A percentile compares a stretch with the other conserved stretches of the same genome.
phyloP scores from a whole-genome alignment of 2,113 vertebrate species.

The Castor canadensis region DNA sequence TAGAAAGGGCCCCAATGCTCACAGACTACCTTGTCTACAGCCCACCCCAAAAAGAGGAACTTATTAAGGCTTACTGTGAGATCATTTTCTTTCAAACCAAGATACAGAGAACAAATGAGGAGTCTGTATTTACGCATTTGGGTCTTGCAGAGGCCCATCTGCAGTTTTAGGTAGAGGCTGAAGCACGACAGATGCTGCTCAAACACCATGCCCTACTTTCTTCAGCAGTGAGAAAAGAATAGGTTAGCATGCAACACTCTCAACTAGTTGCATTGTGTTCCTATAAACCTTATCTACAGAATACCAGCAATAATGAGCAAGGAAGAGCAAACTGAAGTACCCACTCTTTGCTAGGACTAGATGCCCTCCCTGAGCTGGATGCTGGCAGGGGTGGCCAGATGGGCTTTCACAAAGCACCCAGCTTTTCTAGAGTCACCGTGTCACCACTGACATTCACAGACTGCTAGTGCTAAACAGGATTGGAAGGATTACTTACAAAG shows the following conservation, averaged over 20 bases:
- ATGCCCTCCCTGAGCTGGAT: neutral
- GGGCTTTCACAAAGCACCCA: neutral
- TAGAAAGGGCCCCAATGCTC: conserved; percentile 31
- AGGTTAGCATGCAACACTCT: neutral
- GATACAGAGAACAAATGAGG: neutral
- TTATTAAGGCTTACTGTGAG: conserved; percentile 16
- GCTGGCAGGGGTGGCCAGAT: neutral
- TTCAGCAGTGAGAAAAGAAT: neutral
- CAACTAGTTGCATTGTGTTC: neutral
- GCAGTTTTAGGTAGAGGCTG: neutral
- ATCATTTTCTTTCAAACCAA: conserved; percentile 27
- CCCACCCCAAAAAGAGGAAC: neutral
- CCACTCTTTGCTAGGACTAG: neutral
- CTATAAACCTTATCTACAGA: neutral
- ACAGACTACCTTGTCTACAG: neutral
- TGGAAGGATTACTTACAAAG: neutral
- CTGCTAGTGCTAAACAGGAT: neutral
- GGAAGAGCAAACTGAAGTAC: neutral
- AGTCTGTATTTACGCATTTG: neutral
- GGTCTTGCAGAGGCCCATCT: conserved; percentile 10
- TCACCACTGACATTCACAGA: neutral
- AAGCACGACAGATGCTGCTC: neutral
- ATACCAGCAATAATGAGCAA: neutral
- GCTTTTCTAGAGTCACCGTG: neutral
- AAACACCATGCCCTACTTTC: conserved; percentile 47